phyloP scores from a whole-genome alignment of 1,140 invertebrate species.

The Diploscapter pachys region DNA sequence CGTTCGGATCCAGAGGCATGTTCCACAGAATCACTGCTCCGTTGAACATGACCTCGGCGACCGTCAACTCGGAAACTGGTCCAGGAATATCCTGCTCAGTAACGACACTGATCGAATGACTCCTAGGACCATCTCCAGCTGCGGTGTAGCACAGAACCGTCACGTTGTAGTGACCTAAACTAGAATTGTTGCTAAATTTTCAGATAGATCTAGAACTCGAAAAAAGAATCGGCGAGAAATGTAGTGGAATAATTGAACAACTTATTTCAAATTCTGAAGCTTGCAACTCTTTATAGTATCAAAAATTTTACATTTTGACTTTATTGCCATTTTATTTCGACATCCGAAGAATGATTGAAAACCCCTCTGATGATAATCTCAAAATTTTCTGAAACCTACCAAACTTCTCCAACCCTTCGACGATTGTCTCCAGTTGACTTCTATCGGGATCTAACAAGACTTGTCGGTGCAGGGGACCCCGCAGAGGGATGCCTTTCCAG shows the following conservation, averaged over 20 bases:
- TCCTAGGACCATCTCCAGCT: slow-evolving; percentile 85
- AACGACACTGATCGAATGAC: slow-evolving; percentile 70
- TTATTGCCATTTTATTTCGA: too few species aligned
- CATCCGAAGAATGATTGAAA: too few species aligned
- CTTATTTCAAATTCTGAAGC: too few species aligned
- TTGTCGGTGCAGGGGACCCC: slow-evolving; percentile 30
- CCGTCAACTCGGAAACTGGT: slow-evolving; percentile 78
- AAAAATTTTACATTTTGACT: too few species aligned
- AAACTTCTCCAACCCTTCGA: slow-evolving; percentile 78
- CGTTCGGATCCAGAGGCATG: slow-evolving; percentile 79
- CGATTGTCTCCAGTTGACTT: slow-evolving; percentile 74
- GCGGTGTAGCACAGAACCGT: slow-evolving; percentile 92
- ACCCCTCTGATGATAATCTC: too few species aligned
- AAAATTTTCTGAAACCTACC: slow-evolving; percentile 1
- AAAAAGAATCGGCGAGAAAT: too few species aligned
- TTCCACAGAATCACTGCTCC: slow-evolving; percentile 85
- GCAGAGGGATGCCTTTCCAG: slow-evolving; percentile 66
- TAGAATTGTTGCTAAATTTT: slow-evolving; percentile 67
- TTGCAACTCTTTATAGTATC: too few species aligned
- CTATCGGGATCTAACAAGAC: slow-evolving; percentile 78
- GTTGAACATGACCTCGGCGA: slow-evolving; percentile 86
- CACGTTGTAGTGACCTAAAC: slow-evolving; percentile 76
- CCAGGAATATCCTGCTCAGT: slow-evolving; percentile 91
- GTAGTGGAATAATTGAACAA: too few species aligned
- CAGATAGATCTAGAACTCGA: too few species aligned